phyloP scores from a whole-genome alignment of 2,797 vertebrate species.

The Amphiprion clarkii region DNA sequence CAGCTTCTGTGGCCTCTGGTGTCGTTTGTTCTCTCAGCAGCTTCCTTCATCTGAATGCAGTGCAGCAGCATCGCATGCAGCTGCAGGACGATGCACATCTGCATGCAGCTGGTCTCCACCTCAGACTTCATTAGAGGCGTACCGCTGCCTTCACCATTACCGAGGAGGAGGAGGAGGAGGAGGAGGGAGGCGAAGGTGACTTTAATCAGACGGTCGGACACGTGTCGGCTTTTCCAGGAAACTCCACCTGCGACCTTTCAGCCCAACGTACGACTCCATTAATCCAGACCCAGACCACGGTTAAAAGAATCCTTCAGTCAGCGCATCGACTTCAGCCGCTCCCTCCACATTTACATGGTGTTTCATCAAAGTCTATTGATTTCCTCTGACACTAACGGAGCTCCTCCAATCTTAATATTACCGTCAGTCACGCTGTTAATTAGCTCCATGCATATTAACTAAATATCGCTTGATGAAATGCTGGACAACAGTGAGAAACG shows the following conservation, averaged over 20 bases:
- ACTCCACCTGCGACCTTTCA: constrained; percentile 5
- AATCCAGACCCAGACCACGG: background rate
- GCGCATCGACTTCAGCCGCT: too few relatives aligned
- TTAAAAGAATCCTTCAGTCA: background rate
- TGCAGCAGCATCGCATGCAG: background rate
- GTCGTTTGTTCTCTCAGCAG: background rate
- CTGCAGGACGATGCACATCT: constrained; percentile 27
- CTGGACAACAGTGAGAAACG: too few relatives aligned
- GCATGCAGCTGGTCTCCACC: constrained; percentile 41
- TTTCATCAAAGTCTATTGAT: background rate
- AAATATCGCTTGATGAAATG: too few relatives aligned
- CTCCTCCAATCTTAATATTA: background rate
- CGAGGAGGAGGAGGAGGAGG: constrained; percentile 14
- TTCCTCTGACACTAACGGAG: too few relatives aligned
- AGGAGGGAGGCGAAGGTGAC: constrained; percentile 43
- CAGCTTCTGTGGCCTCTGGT: constrained; percentile 19
- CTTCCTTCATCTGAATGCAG: background rate
- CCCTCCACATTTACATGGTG: background rate
- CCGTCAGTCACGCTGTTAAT: background rate
- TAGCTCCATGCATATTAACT: background rate
- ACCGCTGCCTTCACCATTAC: constrained; percentile 32
- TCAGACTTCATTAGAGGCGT: constrained; percentile 35
- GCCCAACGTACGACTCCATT: background rate
- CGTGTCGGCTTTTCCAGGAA: background rate
- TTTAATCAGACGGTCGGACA: constrained; percentile 34